These are phyloP conservation scores for Chrysopilus asiliformis DNA, from an alignment of 2,888 invertebrate species.

Conservation along the genomic window DNA sequence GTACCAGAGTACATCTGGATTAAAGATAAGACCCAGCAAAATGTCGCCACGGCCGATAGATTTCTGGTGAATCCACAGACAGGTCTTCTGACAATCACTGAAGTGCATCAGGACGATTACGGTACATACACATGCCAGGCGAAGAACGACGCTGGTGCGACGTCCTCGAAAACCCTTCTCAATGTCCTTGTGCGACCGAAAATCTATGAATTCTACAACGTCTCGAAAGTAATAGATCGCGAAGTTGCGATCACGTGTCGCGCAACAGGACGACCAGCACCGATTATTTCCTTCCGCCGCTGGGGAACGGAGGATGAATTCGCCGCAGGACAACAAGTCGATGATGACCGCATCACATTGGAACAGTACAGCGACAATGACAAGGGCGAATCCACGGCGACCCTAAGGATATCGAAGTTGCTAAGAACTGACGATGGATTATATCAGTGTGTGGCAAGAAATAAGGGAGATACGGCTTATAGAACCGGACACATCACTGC, in stretches of 20 bases:
- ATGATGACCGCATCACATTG: slow-evolving; percentile 54
- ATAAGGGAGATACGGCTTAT: slow-evolving; percentile 60
- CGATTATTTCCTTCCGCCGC: slow-evolving; percentile 66
- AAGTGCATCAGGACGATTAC: slow-evolving; percentile 63
- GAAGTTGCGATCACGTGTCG: slow-evolving; percentile 60
- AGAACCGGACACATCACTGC: slow-evolving; percentile 73
- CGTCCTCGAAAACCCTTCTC: slow-evolving; percentile 52
- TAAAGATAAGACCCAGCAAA: slow-evolving; percentile 54
- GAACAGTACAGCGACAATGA: slow-evolving; percentile 41
- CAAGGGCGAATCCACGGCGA: slow-evolving; percentile 48
- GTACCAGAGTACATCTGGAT: slow-evolving; percentile 75
- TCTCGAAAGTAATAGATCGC: slow-evolving; percentile 48
- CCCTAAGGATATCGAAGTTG: slow-evolving; percentile 51
- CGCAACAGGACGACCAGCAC: slow-evolving; percentile 68
- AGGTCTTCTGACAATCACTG: slow-evolving; percentile 58
- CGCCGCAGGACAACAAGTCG: slow-evolving; percentile 45
- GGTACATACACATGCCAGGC: slow-evolving; percentile 72
- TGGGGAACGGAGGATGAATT: slow-evolving; percentile 51
- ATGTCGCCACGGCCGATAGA: slow-evolving; percentile 52
- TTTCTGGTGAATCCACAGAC: slow-evolving; percentile 51
- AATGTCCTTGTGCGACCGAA: slow-evolving; percentile 65
- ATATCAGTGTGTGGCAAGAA: slow-evolving; percentile 74
- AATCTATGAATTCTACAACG: slow-evolving; percentile 63
- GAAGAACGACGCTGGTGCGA: slow-evolving; percentile 61
- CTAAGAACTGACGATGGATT: slow-evolving; percentile 70